Base-by-base conservation (phyloP, 2,888 invertebrate genomes). In the Hermaeophaga mercurialis region DNA sequence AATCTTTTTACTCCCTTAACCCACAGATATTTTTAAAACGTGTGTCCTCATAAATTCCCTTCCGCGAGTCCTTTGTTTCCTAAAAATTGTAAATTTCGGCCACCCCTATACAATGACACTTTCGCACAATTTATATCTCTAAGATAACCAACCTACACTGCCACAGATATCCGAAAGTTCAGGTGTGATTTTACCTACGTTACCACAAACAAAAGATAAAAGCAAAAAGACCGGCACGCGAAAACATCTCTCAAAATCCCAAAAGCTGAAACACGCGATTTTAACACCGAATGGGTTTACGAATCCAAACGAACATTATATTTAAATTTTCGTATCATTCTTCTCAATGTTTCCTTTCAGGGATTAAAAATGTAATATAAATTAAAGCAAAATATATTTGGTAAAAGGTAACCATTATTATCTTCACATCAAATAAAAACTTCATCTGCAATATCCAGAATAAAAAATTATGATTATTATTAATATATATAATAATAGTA, bases 151-250 rank as follows among this genome's bases (percentile, higher is more conserved):
- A 12, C 19, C 6, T 2, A n/a, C n/a, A n/a, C n/a, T 7, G 22
- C 11, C 18, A 22, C 22, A 19, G 22, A 26, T 43, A 43, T 17
- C 12, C 46, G 0, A 33, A 39, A n/a, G 19, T 41, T 12, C 50
- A 39, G 50, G 28, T 49, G 49, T 24, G 26, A 39, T 39, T 49
- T 12, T 49, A 49, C 36, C 28, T 38, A 38, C 26, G 18, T 38
- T 12, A 26, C 39, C 15, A 14, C 39, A 49, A 39, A 49, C 39
- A 28, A 39, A 39, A 49, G 49, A 49, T 41, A 26, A 38, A 15
- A 18, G 26, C 12, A 24, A 43, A 43, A 14, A 43, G 36, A 17
- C 17, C 36, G 1, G 17, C 17, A 15, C 11, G 31, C 31, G n/a
- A 31, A 31, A 31, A 31, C 31, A 15, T 36, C 36, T 15, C 17